Evolutionary conservation across 2,797 vertebrate genomes (phyloP).

Genomic region (Caiman crocodilus): DNA sequence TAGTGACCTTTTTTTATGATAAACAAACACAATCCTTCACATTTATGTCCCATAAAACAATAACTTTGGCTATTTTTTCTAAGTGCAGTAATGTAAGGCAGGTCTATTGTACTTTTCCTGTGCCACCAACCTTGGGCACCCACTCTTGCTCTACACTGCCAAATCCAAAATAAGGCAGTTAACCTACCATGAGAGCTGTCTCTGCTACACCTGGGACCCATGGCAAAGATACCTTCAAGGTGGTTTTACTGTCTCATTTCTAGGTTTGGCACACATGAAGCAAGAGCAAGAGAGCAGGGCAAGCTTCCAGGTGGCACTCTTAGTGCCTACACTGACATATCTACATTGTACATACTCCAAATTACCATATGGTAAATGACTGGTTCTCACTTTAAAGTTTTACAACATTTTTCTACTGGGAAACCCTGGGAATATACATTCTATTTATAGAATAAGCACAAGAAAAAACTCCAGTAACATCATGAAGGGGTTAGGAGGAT

Average conservation of each 20-base stretch:
- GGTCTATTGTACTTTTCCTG: too few species aligned
- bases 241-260: too few species aligned
- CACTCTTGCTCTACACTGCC: too few species aligned
- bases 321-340: neutral
- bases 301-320: too few species aligned
- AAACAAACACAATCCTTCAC: neutral
- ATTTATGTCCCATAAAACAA: neutral
- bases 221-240: too few species aligned
- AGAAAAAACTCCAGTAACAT: neutral
- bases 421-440: neutral
- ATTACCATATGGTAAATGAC: neutral
- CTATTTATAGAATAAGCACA: neutral
- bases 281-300: too few species aligned
- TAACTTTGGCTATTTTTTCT: neutral
- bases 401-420: neutral
- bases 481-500: too few species aligned
- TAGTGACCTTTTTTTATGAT: neutral
- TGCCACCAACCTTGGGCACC: too few species aligned
- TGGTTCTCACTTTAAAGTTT: neutral
- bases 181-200: too few species aligned
- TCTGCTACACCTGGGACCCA: too few species aligned
- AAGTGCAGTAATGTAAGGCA: neutral
- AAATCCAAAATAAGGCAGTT: too few species aligned
- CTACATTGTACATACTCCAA: neutral
- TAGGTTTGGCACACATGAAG: too few species aligned